Evolutionary conservation across 2,888 invertebrate genomes (phyloP).

Genomic region (Noctuana brunneofusca): DNA sequence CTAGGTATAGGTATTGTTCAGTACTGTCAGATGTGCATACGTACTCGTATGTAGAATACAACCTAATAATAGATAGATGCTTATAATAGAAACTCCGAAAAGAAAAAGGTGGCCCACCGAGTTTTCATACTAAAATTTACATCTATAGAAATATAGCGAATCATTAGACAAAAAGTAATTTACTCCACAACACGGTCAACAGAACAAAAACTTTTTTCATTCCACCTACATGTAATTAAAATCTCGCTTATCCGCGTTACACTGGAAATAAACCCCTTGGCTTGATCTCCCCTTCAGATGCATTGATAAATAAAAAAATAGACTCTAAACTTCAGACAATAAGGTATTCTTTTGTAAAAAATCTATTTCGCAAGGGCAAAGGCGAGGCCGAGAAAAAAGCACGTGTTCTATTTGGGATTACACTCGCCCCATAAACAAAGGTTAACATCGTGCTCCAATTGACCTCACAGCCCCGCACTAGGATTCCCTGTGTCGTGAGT

Average conservation of each 20-base stretch:
- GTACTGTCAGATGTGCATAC: too few relatives aligned
- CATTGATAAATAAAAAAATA: conserved; percentile 38
- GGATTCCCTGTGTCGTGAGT: too few relatives aligned
- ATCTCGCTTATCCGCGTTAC: conserved; percentile 74
- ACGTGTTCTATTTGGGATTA: conserved; percentile 82
- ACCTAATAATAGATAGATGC: too few relatives aligned
- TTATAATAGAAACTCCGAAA: too few relatives aligned
- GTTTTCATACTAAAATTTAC: too few relatives aligned
- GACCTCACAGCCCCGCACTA: too few relatives aligned
- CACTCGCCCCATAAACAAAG: conserved; percentile 77
- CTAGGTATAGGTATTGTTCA: too few relatives aligned
- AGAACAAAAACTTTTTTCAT: conserved; percentile 52
- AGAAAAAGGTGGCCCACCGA: too few relatives aligned
- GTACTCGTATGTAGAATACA: too few relatives aligned
- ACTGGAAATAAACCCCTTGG: conserved; percentile 72
- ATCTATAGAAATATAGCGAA: background rate
- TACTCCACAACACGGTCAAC: conserved; percentile 22
- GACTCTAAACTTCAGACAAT: conserved; percentile 41
- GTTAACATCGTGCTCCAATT: conserved; percentile 67
- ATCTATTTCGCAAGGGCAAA: conserved; percentile 44
- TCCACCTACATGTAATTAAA: conserved; percentile 72
- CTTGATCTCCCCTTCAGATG: conserved; percentile 57
- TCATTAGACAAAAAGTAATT: conserved; percentile 9
- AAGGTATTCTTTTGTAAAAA: conserved; percentile 45
- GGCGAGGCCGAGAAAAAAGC: conserved; percentile 77